Evolutionary conservation across 2,888 invertebrate species (phyloP).

Genomic region (Sturmia bella): DNA sequence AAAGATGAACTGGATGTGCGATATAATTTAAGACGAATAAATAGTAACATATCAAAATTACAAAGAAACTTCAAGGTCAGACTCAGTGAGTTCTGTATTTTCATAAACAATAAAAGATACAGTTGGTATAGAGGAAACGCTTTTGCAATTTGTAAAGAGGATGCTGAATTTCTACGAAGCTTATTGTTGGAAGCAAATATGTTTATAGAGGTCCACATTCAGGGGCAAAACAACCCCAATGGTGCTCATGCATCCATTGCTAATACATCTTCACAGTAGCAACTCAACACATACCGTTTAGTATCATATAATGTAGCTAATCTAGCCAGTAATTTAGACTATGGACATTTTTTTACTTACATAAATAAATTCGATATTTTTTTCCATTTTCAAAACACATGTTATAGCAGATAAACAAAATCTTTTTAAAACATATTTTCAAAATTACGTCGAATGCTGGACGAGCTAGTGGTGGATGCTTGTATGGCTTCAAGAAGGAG

Average conservation of each 20-base stretch:
- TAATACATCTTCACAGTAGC: background rate
- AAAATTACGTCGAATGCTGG: background rate
- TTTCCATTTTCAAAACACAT: background rate
- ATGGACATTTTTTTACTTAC: background rate
- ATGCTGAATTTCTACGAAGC: background rate
- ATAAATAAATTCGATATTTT: background rate
- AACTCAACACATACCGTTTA: background rate
- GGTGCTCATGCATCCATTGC: background rate
- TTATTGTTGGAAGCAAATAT: too few species aligned
- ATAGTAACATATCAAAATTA: background rate
- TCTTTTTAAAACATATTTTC: background rate
- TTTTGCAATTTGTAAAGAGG: background rate
- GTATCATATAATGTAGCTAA: background rate
- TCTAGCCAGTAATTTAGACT: background rate
- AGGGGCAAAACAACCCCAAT: background rate
- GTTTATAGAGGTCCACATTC: too few species aligned
- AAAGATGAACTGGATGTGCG: slow-evolving; percentile 7
- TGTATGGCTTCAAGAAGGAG: too few species aligned
- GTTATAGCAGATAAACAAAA: background rate
- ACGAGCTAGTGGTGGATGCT: too few species aligned
- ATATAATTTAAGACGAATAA: slow-evolving; percentile 20
- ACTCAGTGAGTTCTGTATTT: slow-evolving; percentile 16
- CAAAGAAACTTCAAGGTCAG: slow-evolving; percentile 15
- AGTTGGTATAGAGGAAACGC: background rate
- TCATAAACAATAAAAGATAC: slow-evolving; percentile 10